Conservation (phyloP, 2,113 vertebrate genomes). For the Oryzias javanicus region DNA sequence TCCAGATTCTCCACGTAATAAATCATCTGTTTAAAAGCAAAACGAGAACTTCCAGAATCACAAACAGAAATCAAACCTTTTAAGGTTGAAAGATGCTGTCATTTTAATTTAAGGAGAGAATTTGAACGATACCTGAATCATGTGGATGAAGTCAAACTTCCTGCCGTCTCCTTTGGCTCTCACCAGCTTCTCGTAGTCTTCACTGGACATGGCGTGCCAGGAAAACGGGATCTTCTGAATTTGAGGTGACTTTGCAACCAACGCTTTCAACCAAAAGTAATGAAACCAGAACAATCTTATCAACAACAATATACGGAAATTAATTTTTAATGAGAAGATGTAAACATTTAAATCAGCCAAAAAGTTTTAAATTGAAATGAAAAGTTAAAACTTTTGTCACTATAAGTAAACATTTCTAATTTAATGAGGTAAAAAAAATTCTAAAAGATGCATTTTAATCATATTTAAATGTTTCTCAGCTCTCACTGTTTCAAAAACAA, state of each 20-base stretch:
- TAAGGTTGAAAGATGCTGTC: neutral
- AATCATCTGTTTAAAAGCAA: slow-evolving; percentile 71
- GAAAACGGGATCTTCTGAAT: slow-evolving; percentile 81
- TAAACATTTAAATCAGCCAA: too few species aligned
- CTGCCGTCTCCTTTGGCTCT: slow-evolving; percentile 70
- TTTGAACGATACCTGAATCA: slow-evolving; percentile 84
- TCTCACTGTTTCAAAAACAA: too few species aligned
- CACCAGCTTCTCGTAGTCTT: slow-evolving; percentile 79
- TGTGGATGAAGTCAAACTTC: slow-evolving; percentile 89
- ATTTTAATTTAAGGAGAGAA: neutral
- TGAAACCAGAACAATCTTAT: neutral
- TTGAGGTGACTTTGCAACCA: slow-evolving; percentile 74
- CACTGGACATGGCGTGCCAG: slow-evolving; percentile 81
- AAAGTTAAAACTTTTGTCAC: too few species aligned
- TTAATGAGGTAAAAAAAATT: too few species aligned
- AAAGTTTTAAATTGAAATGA: too few species aligned
- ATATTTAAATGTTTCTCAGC: too few species aligned
- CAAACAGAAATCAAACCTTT: neutral
- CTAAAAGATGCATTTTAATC: too few species aligned
- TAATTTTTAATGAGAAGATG: too few species aligned
- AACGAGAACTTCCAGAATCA: neutral
- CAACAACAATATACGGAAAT: neutral
- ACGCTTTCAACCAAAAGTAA: slow-evolving; percentile 58
- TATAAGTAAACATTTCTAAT: too few species aligned
- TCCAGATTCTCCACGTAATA: slow-evolving; percentile 72